Base-by-base conservation (phyloP, 2,888 invertebrate genomes). In the Drosophila borealis region DNA sequence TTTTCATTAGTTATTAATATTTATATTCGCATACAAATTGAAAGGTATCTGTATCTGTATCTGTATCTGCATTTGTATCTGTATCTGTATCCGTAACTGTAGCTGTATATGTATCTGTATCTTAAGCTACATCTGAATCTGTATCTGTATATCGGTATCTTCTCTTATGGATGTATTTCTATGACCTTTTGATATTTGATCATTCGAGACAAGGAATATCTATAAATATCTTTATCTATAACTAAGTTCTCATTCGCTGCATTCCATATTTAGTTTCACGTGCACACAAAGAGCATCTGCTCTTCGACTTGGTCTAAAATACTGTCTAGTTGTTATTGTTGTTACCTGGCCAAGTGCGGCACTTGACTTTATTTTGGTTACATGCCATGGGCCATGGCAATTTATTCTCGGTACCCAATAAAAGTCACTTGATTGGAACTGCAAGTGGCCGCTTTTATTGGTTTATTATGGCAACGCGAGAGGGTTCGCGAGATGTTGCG, bases 371-470 rank as follows among this genome's bases (percentile, higher is more conserved):
- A 86, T 86, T 86, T 86, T 86, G 81, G 86, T 70, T 78, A 78
- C 70, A 80, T 83, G 83, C 83, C 75, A 73, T 65, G 83, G 82
- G 86, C 78, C 68, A 80, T 66, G 78, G 81, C 83, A 80, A 83
- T 83, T 86, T 83, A 80, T 83, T 78, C 72, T 70, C 48, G 69
- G 62, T 64, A 62, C 54, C 83, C 81, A 83, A 82, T 82, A 82
- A 83, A 83, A 83, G 77, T 84, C 81, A 83, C 87, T 83, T 83
- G 81, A 83, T 83, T 83, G 87, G 84, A 87, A 87, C 82, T 87
- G 82, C 81, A 80, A 81, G 77, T 85, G 80, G 82, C 68, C 76
- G 76, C 73, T 83, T 83, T 83, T 84, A 83, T 84, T 83, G 79
- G 81, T 81, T 82, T 82, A 81, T 86, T 82, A 82, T 81, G 84